Base-by-base conservation (phyloP, 2,888 invertebrate species). In the Agonopterix heracliana region DNA sequence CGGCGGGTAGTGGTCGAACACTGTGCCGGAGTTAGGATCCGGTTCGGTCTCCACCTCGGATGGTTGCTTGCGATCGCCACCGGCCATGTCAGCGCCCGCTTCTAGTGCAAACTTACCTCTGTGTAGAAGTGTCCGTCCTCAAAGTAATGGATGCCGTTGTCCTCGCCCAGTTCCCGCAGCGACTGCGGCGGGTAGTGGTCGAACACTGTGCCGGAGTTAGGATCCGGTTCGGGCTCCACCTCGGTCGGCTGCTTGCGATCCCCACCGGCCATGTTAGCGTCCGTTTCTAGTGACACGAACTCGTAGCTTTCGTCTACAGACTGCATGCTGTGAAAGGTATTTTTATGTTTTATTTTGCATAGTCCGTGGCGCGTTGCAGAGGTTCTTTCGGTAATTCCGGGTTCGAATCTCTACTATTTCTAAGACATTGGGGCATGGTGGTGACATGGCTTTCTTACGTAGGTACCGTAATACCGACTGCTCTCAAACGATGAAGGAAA, bases 41-140 rank as follows among this genome's bases (percentile, higher is more conserved):
- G n/a, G n/a, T n/a, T n/a, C n/a, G n/a, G n/a, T n/a, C n/a, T n/a
- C n/a, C n/a, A n/a, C n/a, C n/a, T n/a, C n/a, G n/a, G n/a, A n/a
- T n/a, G n/a, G n/a, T n/a, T n/a, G n/a, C n/a, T n/a, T n/a, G n/a
- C n/a, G n/a, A n/a, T n/a, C n/a, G n/a, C n/a, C n/a, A n/a, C n/a
- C n/a, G n/a, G n/a, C n/a, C n/a, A n/a, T n/a, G n/a, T n/a, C n/a
- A n/a, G n/a, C n/a, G n/a, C n/a, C n/a, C n/a, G n/a, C n/a, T n/a
- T n/a, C 17, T 17, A 17, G 17, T 5, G 26, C 5, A 26, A 26
- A 26, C 26, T 26, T 11, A 85, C 95, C 91, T 97, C 96, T 84
- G 96, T 95, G 93, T 96, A 97, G 78, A 96, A 97, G 81, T 97
- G 96, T 49, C 97, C 97, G 83, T 97, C 97, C 74, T 96, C 96